Conservation (phyloP, 2,888 invertebrate species). For the Noctua janthe region DNA sequence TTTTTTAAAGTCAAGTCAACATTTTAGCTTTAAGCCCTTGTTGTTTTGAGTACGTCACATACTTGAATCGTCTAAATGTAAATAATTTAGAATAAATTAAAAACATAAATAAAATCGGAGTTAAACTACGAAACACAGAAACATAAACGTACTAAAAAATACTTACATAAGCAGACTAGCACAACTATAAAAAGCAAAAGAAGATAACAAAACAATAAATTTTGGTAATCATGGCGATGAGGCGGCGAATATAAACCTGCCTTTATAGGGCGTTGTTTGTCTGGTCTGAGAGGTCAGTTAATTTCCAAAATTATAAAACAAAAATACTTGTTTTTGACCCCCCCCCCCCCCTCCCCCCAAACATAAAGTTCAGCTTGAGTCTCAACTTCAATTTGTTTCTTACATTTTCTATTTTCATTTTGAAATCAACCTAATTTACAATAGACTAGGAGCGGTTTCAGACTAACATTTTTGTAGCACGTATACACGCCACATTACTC, state of each 20-base stretch:
- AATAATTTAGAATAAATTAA: background rate
- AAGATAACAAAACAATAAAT: constrained; percentile 16
- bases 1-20: background rate
- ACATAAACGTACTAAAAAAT: background rate
- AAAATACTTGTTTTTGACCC: background rate
- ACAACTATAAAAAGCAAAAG: constrained; percentile 1
- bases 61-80: constrained; percentile 1
- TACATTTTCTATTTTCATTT: background rate
- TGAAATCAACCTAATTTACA: background rate
- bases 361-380: background rate
- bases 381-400: background rate
- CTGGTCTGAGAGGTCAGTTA: background rate
- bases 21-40: constrained; percentile 5
- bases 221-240: background rate
- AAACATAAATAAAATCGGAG: constrained; percentile 3
- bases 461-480: background rate
- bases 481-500: background rate
- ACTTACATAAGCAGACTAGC: constrained; percentile 18
- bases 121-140: constrained; percentile 4
- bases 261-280: background rate
- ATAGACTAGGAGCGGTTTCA: background rate
- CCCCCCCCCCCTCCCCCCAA: too few species aligned
- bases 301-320: background rate
- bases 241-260: background rate
- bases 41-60: background rate